phyloP scores from a whole-genome alignment of 2,113 vertebrate genomes.

The Sinocyclocheilus anophthalmus region DNA sequence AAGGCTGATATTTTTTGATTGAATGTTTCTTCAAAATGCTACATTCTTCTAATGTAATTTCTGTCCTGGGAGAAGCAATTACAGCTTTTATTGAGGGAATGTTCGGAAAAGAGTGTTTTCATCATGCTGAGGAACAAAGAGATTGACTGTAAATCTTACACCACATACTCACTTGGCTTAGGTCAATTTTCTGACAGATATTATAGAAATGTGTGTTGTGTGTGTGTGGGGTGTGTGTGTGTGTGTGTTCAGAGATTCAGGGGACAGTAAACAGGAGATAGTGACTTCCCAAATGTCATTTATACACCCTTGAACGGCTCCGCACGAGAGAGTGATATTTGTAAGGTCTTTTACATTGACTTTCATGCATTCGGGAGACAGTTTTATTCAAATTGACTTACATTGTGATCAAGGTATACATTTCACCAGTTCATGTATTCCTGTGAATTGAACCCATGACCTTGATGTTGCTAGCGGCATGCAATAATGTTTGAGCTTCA shows the following conservation, averaged over 20 bases:
- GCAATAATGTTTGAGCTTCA: neutral
- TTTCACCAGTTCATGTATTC: neutral
- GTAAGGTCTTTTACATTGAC: neutral
- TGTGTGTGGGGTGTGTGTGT: no score
- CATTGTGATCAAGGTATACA: neutral
- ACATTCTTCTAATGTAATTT: slow-evolving; percentile 2
- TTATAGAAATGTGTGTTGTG: neutral
- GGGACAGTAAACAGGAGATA: neutral
- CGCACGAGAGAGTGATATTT: neutral
- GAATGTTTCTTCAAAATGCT: neutral
- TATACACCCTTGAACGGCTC: neutral
- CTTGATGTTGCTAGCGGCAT: neutral
- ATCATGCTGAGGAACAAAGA: slow-evolving; percentile 24
- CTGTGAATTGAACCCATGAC: neutral
- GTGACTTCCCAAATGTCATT: neutral
- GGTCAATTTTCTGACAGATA: slow-evolving; percentile 13
- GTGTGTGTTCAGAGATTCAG: neutral
- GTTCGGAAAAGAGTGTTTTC: neutral
- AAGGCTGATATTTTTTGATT: slow-evolving; percentile 8
- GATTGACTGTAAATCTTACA: slow-evolving; percentile 12
- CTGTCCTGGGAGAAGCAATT: slow-evolving; percentile 24
- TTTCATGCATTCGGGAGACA: neutral
- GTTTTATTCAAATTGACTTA: neutral
- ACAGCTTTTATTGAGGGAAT: slow-evolving; percentile 5
- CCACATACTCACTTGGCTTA: slow-evolving; percentile 7